These are phyloP conservation scores for Drosophila neonasuta DNA, from an alignment of 2,888 invertebrate genomes.

Conservation along the genomic window DNA sequence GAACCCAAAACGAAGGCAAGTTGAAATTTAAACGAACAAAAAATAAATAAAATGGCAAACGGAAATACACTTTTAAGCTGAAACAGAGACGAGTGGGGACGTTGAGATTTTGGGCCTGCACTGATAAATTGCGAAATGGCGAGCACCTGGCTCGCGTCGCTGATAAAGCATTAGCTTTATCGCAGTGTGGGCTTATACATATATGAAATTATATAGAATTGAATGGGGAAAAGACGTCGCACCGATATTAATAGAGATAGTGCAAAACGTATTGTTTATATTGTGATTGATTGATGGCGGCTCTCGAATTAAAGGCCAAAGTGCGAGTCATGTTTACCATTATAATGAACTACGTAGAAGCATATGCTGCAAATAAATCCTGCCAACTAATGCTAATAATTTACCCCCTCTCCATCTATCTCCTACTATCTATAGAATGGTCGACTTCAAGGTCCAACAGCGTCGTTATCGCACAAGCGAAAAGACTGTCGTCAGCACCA, in stretches of 20 bases:
- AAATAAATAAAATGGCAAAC: conserved; percentile 16
- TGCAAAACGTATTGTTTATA: conserved; percentile 30
- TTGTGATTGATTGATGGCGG: conserved; percentile 43
- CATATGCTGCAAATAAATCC: not conserved
- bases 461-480: conserved; percentile 77
- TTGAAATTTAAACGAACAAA: conserved; percentile 2
- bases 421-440: conserved; percentile 63
- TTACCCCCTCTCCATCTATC: not conserved
- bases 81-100: conserved; percentile 8
- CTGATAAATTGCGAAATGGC: conserved; percentile 60
- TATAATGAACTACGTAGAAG: not conserved
- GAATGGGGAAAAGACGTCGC: conserved; percentile 32
- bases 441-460: conserved; percentile 78
- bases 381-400: not conserved
- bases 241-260: conserved; percentile 43
- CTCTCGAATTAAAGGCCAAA: conserved; percentile 12
- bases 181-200: conserved; percentile 17
- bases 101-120: conserved; percentile 4
- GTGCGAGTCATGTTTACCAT: not conserved
- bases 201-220: conserved; percentile 9
- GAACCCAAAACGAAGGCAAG: not conserved
- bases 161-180: conserved; percentile 61
- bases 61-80: conserved; percentile 27
- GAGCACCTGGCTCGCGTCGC: conserved; percentile 56
- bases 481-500: conserved; percentile 78